These are phyloP conservation scores for Caenorhabditis drosophilae DNA, from an alignment of 2,888 invertebrate species.

Conservation along the genomic window DNA sequence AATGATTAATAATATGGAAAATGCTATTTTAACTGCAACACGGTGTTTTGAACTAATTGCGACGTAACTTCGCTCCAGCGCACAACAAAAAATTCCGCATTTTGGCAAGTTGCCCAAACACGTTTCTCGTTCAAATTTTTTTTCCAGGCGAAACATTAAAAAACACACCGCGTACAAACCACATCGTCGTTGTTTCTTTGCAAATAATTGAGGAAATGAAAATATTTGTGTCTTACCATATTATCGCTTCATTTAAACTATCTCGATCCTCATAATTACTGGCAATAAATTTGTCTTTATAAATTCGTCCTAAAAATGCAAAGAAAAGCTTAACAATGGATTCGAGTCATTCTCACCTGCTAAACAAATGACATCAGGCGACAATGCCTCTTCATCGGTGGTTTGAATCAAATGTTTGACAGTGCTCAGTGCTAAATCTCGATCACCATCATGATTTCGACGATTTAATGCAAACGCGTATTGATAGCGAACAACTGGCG, in stretches of 20 bases:
- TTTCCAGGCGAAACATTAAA: no score
- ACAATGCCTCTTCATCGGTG: conserved; percentile 41
- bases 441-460: conserved; percentile 83
- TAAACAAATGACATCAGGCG: conserved; percentile 94
- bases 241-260: conserved; percentile 88
- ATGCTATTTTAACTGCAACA: no score
- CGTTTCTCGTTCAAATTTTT: no score
- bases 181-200: no score
- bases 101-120: no score
- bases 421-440: conserved; percentile 88
- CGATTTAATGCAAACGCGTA: conserved; percentile 87
- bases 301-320: conserved; percentile 91
- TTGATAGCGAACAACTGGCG: conserved; percentile 86
- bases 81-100: no score
- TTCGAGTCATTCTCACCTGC: conserved; percentile 80
- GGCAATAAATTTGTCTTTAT: conserved; percentile 85
- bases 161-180: no score
- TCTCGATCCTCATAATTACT: conserved; percentile 87
- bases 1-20: conserved; percentile 1
- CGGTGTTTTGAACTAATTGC: no score
- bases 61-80: no score
- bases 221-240: conserved; percentile 76
- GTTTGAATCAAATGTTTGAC: conserved; percentile 83
- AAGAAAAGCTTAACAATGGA: no score
- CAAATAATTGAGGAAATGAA: not conserved